phyloP scores from a whole-genome alignment of 30 jellyfish, hydroid and myxozoan genomes.

The Aurelia aurita complex sp. Pacific region DNA sequence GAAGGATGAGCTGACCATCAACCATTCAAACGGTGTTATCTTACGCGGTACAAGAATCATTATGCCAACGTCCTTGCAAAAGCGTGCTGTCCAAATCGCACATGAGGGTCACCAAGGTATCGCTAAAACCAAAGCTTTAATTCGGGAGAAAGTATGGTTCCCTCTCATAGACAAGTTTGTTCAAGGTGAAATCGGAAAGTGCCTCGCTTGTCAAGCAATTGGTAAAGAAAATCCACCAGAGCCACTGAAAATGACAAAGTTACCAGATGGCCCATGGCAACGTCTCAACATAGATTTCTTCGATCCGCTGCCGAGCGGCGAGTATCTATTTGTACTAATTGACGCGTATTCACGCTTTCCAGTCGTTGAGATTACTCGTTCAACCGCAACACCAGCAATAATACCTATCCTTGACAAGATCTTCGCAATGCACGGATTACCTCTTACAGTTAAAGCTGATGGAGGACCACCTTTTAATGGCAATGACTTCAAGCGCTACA shows the following conservation, averaged over 20 bases:
- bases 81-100: no score
- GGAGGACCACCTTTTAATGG: no score
- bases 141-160: slow-evolving; percentile 34
- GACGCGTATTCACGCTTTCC: not conserved
- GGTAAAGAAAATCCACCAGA: slow-evolving; percentile 37
- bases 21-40: slow-evolving; percentile 13
- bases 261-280: no score
- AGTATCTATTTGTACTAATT: slow-evolving; percentile 30
- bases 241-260: slow-evolving; percentile 18
- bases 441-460: no score
- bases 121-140: no score
- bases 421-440: no score
- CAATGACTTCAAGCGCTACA: no score
- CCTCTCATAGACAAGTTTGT: slow-evolving; percentile 27
- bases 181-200: not conserved
- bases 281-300: slow-evolving; percentile 7
- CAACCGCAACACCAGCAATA: no score
- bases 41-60: slow-evolving; percentile 30
- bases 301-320: slow-evolving; percentile 52
- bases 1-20: slow-evolving; percentile 8
- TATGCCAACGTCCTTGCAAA: slow-evolving; percentile 13
- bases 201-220: slow-evolving; percentile 44
- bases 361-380: no score
- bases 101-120: not conserved
- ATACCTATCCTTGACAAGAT: no score